Base-by-base conservation (phyloP, 2,113 vertebrate species). In the Ptychochromis oligacanthus region DNA sequence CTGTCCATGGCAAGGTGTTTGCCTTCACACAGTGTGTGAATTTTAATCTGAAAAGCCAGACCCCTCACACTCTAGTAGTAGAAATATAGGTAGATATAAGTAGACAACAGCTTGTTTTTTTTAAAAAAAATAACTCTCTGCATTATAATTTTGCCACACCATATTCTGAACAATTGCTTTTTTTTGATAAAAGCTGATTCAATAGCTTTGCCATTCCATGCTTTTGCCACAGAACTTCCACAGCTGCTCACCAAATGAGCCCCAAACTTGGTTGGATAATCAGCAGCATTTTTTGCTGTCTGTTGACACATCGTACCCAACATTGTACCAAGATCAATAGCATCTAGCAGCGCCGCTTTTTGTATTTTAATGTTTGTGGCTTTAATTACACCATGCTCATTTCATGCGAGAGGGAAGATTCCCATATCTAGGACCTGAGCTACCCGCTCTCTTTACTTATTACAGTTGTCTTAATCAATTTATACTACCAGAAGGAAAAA, bases 261-360 rank as follows among this genome's bases (percentile, higher is more conserved):
- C 20, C 4, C 2, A n/a, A 17, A 49, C 7, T 11, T 10, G 17
- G 9, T 11, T n/a, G 18, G n/a, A n/a, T 11, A 55, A 55, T 11
- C 4, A n/a, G 54, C 54, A 55, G 9, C 1, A 9, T n/a, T 8
- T 20, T n/a, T 20, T 58, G 24, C 6, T 72, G 17, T 22, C 49
- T 12, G 43, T 52, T 20, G 17, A 70, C 24, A 0, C 6, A 70
- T 24, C 12, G 38, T 6, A 72, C 11, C 56, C 67, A 31, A 31
- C 46, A n/a, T 18, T 28, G 17, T 28, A 72, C 26, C 17, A 0
- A 0, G 24, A 52, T n/a, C 46, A 31, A 3, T 3, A 17, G 6
- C 46, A 17, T 49, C 46, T 14, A 6, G 14, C 17, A 49, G 46
- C 6, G 9, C 5, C 24, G 2, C 15, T 24, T 54, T 20, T 52